Evolutionary conservation across 2,888 invertebrate genomes (phyloP), one percentile per base, ranked within the genome.

Genomic region (Eueremaeus valkanovi): DNA sequence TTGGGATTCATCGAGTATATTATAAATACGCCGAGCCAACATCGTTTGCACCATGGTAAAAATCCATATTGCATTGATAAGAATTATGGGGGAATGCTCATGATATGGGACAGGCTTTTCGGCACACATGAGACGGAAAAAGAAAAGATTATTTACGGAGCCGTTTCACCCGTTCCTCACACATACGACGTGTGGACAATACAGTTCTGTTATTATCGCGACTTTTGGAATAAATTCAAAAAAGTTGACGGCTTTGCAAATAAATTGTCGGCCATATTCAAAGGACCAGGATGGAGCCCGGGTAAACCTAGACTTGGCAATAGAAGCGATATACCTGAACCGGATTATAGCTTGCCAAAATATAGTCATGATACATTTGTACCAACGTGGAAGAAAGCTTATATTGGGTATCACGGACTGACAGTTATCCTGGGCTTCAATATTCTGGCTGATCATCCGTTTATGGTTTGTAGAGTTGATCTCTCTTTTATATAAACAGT

Each of bases 1-100:
- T 85, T 95, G 3, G 95, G 95, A 0, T 93, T 93, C 0, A 83
- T 95, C 72, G 95, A 95, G 82, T 90, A 88, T 82, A 85, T 95
- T 76, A 87, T 95, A 77, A 93, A 93, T 81, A 93, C 94, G 0
- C 93, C 95, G 0, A 91, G 91, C 78, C 93, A 95, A 82, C 95
- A 95, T 82, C 87, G 94, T 80, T 86, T 86, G 0, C 86, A 87
- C 79, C 86, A 86, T 80, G 91, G 91, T 36, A 89, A 93, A 83
- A 95, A 95, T 85, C 88, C 92, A 76, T 93, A 93, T 82, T 95
- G 94, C 81, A 86, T 95, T 80, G 95, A 95, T 82, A 94, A 92
- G 82, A 95, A 95, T 85, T 95, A 93, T 81, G 95, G 91, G 0
- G 95, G 94, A 0, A 89, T 92, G 0, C 87, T 95, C 9, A 95